Evolutionary conservation across 2,888 invertebrate genomes (phyloP), one percentile per base, ranked within the genome.

Genomic region (Unio delphinus): DNA sequence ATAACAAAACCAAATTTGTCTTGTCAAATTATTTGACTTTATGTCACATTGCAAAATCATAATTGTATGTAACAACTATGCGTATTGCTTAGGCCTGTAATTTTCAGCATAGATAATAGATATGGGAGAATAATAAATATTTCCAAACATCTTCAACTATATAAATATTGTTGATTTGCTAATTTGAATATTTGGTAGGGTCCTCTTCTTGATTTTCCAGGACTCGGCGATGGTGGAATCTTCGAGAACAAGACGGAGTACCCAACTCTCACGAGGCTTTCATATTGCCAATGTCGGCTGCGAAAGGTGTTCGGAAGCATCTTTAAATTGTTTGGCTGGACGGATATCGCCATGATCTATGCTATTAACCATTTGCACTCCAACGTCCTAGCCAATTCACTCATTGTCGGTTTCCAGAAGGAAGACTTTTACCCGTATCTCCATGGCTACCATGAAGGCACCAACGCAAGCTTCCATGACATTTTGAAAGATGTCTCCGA

Each of bases 241-340:
- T 86, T 85, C 70, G 82, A 81, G 68, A 77, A 83, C 73, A 86
- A 84, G 72, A 80, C 81, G 0, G 76, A 79, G 60, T 86, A 73
- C 68, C 80, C 80, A 45, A 85, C 84, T 3, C 65, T 86, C 64
- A 85, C 85, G 15, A 73, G 86, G 54, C 70, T 85, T 30, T 76
- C 86, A n/a, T 85, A 85, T 69, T 86, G 86, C 64, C 86, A 86
- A 68, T 86, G 86, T 74, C 81, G 84, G 1, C 71, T 85, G 54
- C 65, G 86, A 8, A 78, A 73, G 64, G 84, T 85, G 23, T 80
- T 85, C 57, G 82, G 78, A 5, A 83, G 81, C 65, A 72, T 84
- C 4, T 82, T 85, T 60, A 28, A 26, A 7, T 28, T 74, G 30
- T 86, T 85, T 64, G 58, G 70, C 62, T 86, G 85, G 85, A 76